Conservation (phyloP, 2,797 vertebrate species). For the Bryconaethiops microstoma region DNA sequence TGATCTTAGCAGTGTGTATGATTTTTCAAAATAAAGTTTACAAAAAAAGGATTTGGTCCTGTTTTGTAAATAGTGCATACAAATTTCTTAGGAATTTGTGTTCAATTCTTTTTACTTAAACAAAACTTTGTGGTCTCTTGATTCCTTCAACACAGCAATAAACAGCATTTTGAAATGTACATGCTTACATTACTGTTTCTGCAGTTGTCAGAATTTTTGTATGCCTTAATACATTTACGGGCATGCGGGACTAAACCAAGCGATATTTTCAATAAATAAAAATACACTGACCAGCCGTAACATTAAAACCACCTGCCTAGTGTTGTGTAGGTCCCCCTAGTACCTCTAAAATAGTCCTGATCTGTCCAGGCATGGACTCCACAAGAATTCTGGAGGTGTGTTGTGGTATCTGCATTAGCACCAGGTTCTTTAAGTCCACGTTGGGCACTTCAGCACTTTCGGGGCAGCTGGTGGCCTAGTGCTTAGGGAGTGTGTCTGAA, state of each 20-base stretch:
- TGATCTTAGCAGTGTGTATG: slow-evolving; percentile 84
- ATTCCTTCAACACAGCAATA: slow-evolving; percentile 46
- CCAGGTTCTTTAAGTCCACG: too few species aligned
- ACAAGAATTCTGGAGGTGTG: too few species aligned
- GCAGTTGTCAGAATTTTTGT: background rate
- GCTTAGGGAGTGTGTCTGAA: too few species aligned
- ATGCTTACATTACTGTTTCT: background rate
- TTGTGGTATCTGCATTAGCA: too few species aligned
- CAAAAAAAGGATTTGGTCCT: slow-evolving; percentile 67
- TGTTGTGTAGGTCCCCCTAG: too few species aligned
- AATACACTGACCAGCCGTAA: too few species aligned
- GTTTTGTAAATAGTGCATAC: slow-evolving; percentile 27
- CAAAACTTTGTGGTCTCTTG: slow-evolving; percentile 39
- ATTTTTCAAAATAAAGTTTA: slow-evolving; percentile 85
- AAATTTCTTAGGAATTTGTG: slow-evolving; percentile 43
- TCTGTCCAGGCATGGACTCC: too few species aligned
- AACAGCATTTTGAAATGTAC: slow-evolving; percentile 46
- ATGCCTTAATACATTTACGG: background rate
- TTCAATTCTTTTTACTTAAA: slow-evolving; percentile 42
- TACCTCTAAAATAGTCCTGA: too few species aligned
- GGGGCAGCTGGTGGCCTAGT: too few species aligned
- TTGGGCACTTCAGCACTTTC: too few species aligned
- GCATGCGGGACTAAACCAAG: background rate
- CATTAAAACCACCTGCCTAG: too few species aligned
- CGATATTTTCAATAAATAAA: too few species aligned